Percentiles rank a stretch among this genome's conserved stretches.
phyloP scores from a whole-genome alignment of 2,888 invertebrate genomes.

The Nemoura dubitans region DNA sequence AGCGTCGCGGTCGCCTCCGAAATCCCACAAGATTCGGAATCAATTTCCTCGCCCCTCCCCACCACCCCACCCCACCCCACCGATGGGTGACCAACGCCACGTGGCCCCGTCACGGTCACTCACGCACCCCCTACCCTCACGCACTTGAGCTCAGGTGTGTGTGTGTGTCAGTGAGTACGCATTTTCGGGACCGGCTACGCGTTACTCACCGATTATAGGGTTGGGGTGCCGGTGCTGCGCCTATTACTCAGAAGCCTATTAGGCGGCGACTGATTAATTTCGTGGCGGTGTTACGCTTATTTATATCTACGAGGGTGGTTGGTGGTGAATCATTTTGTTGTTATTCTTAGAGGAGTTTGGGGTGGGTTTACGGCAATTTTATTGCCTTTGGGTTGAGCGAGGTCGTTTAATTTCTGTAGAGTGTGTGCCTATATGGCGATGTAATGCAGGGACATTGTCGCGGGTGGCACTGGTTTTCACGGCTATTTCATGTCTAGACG shows the following conservation, averaged over 20 bases:
- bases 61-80: neutral
- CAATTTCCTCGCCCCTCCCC: neutral
- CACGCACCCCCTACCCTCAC: neutral
- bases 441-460: too few relatives aligned
- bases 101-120: neutral
- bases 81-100: neutral
- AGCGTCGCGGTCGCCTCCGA: neutral
- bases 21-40: neutral
- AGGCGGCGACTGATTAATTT: neutral
- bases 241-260: neutral
- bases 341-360: neutral
- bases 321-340: slow-evolving; percentile 12
- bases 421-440: too few relatives aligned
- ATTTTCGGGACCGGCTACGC: neutral
- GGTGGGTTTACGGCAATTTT: neutral
- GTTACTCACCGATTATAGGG: neutral
- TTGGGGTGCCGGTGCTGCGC: neutral
- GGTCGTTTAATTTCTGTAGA: neutral
- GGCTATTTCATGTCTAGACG: too few relatives aligned
- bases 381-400: neutral
- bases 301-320: too few relatives aligned
- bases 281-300: neutral
- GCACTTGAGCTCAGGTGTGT: neutral
- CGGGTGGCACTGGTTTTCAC: too few relatives aligned
- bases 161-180: too few relatives aligned